phyloP scores from a whole-genome alignment of 2,797 vertebrate genomes.

The Hylomyscus alleni region DNA sequence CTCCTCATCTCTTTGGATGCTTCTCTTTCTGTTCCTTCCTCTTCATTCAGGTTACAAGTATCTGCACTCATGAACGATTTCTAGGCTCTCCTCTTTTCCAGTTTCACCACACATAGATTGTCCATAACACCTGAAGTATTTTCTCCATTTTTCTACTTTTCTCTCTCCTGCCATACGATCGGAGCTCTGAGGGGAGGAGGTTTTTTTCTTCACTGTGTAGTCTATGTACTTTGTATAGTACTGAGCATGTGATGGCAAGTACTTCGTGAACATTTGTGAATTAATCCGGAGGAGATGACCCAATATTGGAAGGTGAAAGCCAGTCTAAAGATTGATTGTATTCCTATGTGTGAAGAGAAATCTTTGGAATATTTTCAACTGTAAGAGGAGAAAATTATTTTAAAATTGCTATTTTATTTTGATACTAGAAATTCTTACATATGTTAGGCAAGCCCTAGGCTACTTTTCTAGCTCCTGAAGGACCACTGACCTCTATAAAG shows the following conservation, averaged over 20 bases:
- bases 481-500: conserved; percentile 29
- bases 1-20: conserved; percentile 25
- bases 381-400: conserved; percentile 52
- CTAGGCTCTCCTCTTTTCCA: not conserved
- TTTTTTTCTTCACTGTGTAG: conserved; percentile 63
- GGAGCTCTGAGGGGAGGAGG: conserved; percentile 32
- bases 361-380: conserved; percentile 45
- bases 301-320: conserved; percentile 54
- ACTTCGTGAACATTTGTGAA: conserved; percentile 36
- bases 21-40: not conserved
- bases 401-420: not conserved
- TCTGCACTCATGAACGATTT: not conserved
- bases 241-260: not conserved
- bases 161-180: not conserved
- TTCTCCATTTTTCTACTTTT: conserved; percentile 63
- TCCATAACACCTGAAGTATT: not conserved
- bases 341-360: conserved; percentile 43
- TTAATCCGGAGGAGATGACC: conserved; percentile 23
- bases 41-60: conserved; percentile 42
- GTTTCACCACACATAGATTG: not conserved
- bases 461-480: not conserved
- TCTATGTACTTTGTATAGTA: conserved; percentile 13
- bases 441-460: not conserved
- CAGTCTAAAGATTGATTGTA: conserved; percentile 41
- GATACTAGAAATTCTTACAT: not conserved